A percentile compares a stretch with the other conserved stretches of the same genome.
Evolutionary conservation across 2,888 invertebrate genomes (phyloP).

Genomic region (Hypselothyrea guttata): DNA sequence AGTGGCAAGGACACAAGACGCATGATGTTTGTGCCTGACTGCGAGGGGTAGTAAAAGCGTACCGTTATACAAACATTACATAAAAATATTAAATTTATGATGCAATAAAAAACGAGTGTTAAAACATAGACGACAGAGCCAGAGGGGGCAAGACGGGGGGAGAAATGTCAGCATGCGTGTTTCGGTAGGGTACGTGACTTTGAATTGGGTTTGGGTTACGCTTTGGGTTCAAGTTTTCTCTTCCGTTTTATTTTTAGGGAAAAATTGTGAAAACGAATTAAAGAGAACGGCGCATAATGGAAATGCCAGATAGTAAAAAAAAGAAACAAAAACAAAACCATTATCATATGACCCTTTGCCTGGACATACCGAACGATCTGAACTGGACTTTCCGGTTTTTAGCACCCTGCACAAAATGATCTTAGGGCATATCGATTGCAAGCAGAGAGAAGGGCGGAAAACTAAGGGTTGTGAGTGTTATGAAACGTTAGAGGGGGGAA

Average conservation of each 20-base stretch:
- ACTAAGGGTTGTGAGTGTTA: too few relatives aligned
- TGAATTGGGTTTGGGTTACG: conserved; percentile 26
- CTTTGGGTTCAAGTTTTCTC: not conserved
- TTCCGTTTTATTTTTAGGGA: conserved; percentile 16
- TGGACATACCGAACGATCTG: conserved; percentile 16
- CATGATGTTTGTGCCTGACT: conserved; percentile 37
- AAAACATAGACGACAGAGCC: conserved; percentile 36
- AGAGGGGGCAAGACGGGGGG: conserved; percentile 25
- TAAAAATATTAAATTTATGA: conserved; percentile 78
- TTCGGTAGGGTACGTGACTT: conserved; percentile 58
- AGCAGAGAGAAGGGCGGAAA: too few relatives aligned
- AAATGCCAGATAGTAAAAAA: conserved; percentile 41
- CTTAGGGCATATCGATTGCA: too few relatives aligned
- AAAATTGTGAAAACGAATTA: conserved; percentile 56
- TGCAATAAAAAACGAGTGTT: conserved; percentile 76
- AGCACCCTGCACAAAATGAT: not conserved
- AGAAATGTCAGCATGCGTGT: conserved; percentile 51
- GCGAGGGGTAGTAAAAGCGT: conserved; percentile 68
- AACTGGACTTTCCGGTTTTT: conserved; percentile 43
- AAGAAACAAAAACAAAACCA: conserved; percentile 12
- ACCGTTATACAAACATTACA: conserved; percentile 77
- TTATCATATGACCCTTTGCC: conserved; percentile 36
- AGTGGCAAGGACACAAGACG: conserved; percentile 2
- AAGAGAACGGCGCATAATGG: conserved; percentile 55
- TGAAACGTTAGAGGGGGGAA: not conserved